These are phyloP conservation scores for Drosophila paulistorum DNA, from an alignment of 1,140 invertebrate species.

Conservation along the genomic window DNA sequence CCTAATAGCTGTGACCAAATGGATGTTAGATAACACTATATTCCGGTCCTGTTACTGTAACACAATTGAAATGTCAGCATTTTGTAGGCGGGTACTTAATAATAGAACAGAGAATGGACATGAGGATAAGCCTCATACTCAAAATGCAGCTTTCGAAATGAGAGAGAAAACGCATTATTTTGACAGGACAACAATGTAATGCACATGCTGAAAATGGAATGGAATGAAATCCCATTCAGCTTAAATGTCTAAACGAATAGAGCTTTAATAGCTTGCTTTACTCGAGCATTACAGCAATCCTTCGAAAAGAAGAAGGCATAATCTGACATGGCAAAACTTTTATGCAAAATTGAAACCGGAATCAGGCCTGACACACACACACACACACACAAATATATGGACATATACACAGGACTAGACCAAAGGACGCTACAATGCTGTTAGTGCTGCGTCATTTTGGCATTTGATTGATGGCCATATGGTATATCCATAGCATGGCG, in stretches of 20 bases:
- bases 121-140: conserved; percentile 13
- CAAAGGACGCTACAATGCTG: background rate
- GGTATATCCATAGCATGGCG: conserved; percentile 38
- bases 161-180: background rate
- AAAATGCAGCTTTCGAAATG: conserved; percentile 14
- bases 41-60: conserved; percentile 1
- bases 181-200: conserved; percentile 1
- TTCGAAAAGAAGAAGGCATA: conserved; percentile 19
- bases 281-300: background rate
- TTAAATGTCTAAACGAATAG: background rate
- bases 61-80: conserved; percentile 70
- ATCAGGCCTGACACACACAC: conserved; percentile 31
- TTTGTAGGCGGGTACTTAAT: conserved; percentile 43
- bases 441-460: conserved; percentile 58
- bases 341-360: conserved; percentile 73
- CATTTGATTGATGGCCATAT: conserved; percentile 72
- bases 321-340: conserved; percentile 56
- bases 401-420: conserved; percentile 25
- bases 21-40: background rate
- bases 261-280: background rate
- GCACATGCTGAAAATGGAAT: background rate
- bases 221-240: background rate
- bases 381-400: background rate
- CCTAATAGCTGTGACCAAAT: no score
- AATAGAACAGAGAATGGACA: conserved; percentile 27